Conservation (phyloP, 1,140 invertebrate species). For the Conopomorpha cramerella region DNA sequence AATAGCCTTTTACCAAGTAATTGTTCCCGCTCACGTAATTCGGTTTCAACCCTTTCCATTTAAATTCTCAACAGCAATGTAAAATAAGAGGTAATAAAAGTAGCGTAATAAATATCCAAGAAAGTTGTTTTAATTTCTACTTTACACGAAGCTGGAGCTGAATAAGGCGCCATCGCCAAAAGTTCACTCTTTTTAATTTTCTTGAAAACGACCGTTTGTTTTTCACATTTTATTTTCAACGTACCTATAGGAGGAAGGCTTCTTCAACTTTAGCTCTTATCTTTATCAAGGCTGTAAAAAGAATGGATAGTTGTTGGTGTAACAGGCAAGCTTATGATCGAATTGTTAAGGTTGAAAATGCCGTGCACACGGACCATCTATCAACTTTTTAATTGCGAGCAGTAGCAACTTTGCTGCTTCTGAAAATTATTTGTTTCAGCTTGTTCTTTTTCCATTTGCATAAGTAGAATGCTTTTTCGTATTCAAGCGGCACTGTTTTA, state of each 20-base stretch:
- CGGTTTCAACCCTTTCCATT: too few species aligned
- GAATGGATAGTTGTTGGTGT: slow-evolving; percentile 26
- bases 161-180: slow-evolving; percentile 47
- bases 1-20: too few species aligned
- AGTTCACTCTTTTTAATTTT: slow-evolving; percentile 56
- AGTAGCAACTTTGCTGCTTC: slow-evolving; percentile 30
- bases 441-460: too few species aligned
- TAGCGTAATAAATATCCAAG: slow-evolving; percentile 55
- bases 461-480: too few species aligned
- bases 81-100: slow-evolving; percentile 37
- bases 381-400: slow-evolving; percentile 46
- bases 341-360: slow-evolving; percentile 29
- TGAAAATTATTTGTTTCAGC: slow-evolving; percentile 27
- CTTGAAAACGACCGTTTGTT: slow-evolving; percentile 50
- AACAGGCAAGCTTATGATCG: too few species aligned
- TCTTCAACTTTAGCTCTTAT: slow-evolving; percentile 43
- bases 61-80: slow-evolving; percentile 12
- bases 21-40: too few species aligned
- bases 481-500: too few species aligned
- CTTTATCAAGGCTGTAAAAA: slow-evolving; percentile 28
- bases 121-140: slow-evolving; percentile 58
- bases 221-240: slow-evolving; percentile 44
- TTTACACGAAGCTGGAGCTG: slow-evolving; percentile 42
- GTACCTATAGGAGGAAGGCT: slow-evolving; percentile 47
- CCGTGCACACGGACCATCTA: slow-evolving; percentile 16